Evolutionary conservation across 2,113 vertebrate genomes (phyloP).

Genomic region (Pelvicachromis taeniatus): DNA sequence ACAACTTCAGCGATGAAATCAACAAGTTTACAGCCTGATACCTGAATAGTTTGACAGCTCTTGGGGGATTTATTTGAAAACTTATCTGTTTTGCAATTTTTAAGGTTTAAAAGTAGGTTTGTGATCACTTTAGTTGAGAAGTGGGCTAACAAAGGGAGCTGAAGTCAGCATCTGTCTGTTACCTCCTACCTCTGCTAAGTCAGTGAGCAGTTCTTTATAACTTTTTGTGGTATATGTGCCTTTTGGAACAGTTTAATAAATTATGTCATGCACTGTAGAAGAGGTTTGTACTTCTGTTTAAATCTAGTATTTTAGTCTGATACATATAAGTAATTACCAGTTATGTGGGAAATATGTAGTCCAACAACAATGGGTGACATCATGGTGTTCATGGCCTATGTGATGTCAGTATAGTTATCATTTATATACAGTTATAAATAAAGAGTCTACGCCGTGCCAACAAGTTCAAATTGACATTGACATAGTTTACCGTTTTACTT

Average conservation of each 20-base stretch:
- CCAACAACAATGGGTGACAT: too few relatives aligned
- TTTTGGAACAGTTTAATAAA: background rate
- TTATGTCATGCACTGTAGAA: background rate
- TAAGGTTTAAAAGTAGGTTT: rapidly evolving
- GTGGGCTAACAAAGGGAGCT: background rate
- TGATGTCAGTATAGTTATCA: background rate
- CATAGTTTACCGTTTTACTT: background rate
- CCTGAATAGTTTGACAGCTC: background rate
- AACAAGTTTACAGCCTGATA: background rate
- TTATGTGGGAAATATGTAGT: too few relatives aligned
- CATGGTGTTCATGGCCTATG: too few relatives aligned
- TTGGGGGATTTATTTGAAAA: background rate
- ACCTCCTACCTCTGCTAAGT: background rate
- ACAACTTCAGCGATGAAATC: background rate
- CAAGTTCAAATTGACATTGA: background rate
- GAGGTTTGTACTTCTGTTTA: background rate
- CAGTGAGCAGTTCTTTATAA: background rate
- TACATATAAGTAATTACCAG: too few relatives aligned
- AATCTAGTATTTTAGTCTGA: too few relatives aligned
- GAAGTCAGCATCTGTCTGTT: background rate
- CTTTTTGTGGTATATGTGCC: background rate
- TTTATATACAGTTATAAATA: background rate
- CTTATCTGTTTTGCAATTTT: background rate
- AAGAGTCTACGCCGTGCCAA: background rate
- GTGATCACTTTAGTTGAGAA: rapidly evolving